Percentiles rank a stretch among this genome's conserved stretches.
Evolutionary conservation across 2,888 invertebrate genomes (phyloP).

Genomic region (Actias luna): DNA sequence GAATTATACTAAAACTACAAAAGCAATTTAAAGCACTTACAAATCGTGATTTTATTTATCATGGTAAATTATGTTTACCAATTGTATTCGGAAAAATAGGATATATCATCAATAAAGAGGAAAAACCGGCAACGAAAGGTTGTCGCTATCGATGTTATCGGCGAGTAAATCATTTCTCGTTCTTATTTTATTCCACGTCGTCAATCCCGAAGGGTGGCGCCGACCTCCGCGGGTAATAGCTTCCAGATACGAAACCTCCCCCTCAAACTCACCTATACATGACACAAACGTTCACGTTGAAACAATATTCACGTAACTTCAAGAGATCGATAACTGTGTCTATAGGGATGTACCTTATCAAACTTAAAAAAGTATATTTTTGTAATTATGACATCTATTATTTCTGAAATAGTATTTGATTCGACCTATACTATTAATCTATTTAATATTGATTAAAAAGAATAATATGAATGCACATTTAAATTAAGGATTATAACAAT

Average conservation of each 20-base stretch:
- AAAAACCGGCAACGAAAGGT: slow-evolving; percentile 40
- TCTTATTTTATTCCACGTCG: slow-evolving; percentile 70
- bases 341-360: neutral
- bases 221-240: slow-evolving; percentile 60
- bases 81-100: slow-evolving; percentile 60
- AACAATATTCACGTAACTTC: slow-evolving; percentile 69
- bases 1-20: neutral
- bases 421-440: neutral
- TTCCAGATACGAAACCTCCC: slow-evolving; percentile 60
- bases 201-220: slow-evolving; percentile 50
- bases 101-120: slow-evolving; percentile 54
- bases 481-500: too few species aligned
- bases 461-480: neutral
- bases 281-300: slow-evolving; percentile 64
- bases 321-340: slow-evolving; percentile 48
- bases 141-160: slow-evolving; percentile 55
- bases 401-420: too few species aligned
- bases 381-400: too few species aligned
- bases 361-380: neutral
- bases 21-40: neutral
- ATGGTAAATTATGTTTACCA: slow-evolving; percentile 34
- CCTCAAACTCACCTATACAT: slow-evolving; percentile 56
- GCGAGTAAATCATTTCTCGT: slow-evolving; percentile 70
- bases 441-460: neutral
- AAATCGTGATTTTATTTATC: slow-evolving; percentile 15